Evolutionary conservation across 2,888 invertebrate species (phyloP), one percentile per base, ranked within the genome.

Genomic region (Tolmerus cingulatus): DNA sequence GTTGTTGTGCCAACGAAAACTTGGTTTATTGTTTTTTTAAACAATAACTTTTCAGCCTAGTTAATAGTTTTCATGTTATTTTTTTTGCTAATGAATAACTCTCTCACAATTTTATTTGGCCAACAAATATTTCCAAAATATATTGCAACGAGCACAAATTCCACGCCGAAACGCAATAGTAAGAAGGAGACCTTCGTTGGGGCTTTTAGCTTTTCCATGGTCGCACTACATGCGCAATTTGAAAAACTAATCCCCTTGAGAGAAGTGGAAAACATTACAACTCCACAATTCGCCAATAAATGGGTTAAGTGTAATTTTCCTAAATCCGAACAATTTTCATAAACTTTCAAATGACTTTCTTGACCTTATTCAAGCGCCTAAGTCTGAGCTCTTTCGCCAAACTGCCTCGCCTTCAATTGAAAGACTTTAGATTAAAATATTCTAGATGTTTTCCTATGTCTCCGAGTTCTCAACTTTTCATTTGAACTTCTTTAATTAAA

Each of bases 341-440:
- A 27, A 79, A 79, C 79, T 79, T 79, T 55, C 27, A 79, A 79
- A 79, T 51, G 51, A 79, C 79, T 79, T 79, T 79, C 79, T 46
- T 79, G 79, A 79, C 79, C 79, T 79, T 79, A 46, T 79, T 79
- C 51, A 51, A 66, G 12, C 66, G 27, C 19, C 76, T 46, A 23
- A 14, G 55, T 30, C 14, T 55, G 51, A 27, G 46, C 30, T 79
- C 51, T 27, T 9, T 27, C 8, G n/a, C 43, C 79, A 19, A 19
- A 37, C 76, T 46, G 51, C 27, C 79, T 30, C 27, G 79, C 30
- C 51, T 30, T 46, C 16, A 79, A 79, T 79, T 79, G 79, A 51
- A 79, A 79, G 79, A 79, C 79, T 51, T 79, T 79, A 79, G 51
- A 79, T 79, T 79, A 79, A 79, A 79, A 79, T 79, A 46, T 79